Conservation (phyloP, 2,113 vertebrate species). For the Passer montanus region DNA sequence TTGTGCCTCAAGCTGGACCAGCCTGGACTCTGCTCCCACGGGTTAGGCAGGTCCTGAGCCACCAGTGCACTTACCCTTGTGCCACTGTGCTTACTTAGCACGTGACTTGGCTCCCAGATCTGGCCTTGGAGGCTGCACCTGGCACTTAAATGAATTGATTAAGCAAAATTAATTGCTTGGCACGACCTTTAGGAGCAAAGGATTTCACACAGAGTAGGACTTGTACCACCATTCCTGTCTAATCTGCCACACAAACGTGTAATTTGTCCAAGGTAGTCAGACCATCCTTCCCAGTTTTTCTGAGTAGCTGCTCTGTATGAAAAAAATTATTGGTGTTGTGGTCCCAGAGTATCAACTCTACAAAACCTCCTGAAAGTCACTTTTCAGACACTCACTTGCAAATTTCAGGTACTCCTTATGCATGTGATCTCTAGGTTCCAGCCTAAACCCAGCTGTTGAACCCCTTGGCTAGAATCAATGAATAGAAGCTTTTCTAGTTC, state of each 20-base stretch:
- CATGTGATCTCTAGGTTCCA: neutral
- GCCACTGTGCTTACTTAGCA: neutral
- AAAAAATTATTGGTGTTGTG: neutral
- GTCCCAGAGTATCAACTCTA: neutral
- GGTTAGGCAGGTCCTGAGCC: neutral
- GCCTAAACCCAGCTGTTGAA: neutral
- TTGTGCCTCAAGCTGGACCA: accelerated
- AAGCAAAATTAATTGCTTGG: neutral
- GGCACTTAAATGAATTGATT: neutral
- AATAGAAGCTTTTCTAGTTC: neutral
- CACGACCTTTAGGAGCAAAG: accelerated
- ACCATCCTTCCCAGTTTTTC: neutral
- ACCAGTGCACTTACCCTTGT: neutral
- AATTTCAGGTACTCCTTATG: neutral
- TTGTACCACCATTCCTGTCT: neutral
- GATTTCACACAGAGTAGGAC: neutral
- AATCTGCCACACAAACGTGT: neutral
- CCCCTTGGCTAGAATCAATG: neutral
- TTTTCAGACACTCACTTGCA: neutral
- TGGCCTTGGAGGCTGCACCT: neutral
- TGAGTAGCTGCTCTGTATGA: neutral
- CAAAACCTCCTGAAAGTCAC: neutral
- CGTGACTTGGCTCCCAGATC: neutral
- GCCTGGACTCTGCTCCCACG: neutral
- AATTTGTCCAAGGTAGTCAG: neutral